Conservation (phyloP, 2,113 vertebrate genomes). For the Cottus gobio region DNA sequence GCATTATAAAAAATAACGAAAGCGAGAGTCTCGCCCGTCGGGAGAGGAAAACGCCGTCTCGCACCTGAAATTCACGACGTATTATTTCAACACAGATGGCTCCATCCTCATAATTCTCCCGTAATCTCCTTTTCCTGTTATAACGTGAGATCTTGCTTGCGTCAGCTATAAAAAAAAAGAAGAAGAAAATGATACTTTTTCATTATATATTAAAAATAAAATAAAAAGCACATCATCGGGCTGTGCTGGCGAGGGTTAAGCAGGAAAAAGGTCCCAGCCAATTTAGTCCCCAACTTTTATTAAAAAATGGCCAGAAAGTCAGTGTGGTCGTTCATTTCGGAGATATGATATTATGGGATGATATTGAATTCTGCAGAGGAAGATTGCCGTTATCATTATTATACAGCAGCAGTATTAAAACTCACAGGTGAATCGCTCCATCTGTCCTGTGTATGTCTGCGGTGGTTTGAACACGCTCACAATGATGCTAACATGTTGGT, state of each 20-base stretch:
- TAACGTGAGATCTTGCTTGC: constrained; percentile 27
- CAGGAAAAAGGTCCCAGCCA: constrained; percentile 15
- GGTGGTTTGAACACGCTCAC: no score
- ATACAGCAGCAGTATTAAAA: background rate
- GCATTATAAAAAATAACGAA: background rate
- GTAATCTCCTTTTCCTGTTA: constrained; percentile 26
- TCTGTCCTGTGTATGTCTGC: background rate
- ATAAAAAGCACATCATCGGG: constrained; percentile 22
- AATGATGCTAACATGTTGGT: no score
- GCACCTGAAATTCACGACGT: background rate
- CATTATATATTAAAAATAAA: constrained; percentile 12
- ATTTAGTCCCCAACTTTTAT: constrained; percentile 15
- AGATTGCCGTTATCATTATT: background rate
- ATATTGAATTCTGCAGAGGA: constrained; percentile 1
- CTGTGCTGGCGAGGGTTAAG: constrained; percentile 26
- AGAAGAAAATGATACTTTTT: background rate
- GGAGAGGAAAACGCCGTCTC: background rate
- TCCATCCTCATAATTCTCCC: constrained; percentile 3
- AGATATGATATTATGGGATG: background rate
- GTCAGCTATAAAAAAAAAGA: constrained; percentile 26
- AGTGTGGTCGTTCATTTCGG: background rate
- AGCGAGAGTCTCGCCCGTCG: background rate
- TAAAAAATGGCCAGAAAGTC: constrained; percentile 42
- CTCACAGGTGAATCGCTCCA: background rate
- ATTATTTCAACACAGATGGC: constrained; percentile 15